Percentiles rank a stretch among this genome's conserved stretches.
Conservation (phyloP, 2,888 invertebrate species). For the Tromatobia lineatoria region DNA sequence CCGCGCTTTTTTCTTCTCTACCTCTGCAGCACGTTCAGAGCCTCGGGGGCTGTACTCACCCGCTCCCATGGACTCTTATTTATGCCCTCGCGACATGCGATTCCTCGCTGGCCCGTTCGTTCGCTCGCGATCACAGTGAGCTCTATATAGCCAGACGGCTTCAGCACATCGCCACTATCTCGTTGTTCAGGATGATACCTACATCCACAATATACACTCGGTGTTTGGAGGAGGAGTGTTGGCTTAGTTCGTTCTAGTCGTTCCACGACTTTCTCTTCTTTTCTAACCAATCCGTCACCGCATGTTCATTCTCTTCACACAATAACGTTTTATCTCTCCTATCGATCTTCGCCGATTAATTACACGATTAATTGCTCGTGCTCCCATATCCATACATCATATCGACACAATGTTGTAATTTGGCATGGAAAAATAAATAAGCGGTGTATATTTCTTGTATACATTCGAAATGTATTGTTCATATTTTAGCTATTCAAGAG, state of each 20-base stretch:
- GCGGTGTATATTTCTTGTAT: not conserved
- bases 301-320: slow-evolving; percentile 30
- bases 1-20: slow-evolving; percentile 49
- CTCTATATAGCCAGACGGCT: not conserved
- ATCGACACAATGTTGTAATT: slow-evolving; percentile 41
- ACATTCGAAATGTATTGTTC: no score
- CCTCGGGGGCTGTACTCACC: slow-evolving; percentile 50
- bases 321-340: slow-evolving; percentile 36
- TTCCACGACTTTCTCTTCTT: slow-evolving; percentile 43
- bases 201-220: not conserved
- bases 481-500: no score
- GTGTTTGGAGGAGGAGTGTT: not conserved
- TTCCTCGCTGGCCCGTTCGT: slow-evolving; percentile 62
- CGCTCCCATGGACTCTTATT: slow-evolving; percentile 72
- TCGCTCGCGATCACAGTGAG: slow-evolving; percentile 34
- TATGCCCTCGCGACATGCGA: slow-evolving; percentile 78
- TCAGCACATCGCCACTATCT: slow-evolving; percentile 40
- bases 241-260: not conserved
- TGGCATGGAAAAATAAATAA: not conserved
- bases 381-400: slow-evolving; percentile 52
- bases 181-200: slow-evolving; percentile 6
- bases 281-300: slow-evolving; percentile 34
- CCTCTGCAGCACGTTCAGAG: slow-evolving; percentile 59
- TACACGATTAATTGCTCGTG: slow-evolving; percentile 57
- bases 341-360: slow-evolving; percentile 59